Evolutionary conservation across 2,113 vertebrate genomes (phyloP).

Genomic region (Crypturellus undulatus): DNA sequence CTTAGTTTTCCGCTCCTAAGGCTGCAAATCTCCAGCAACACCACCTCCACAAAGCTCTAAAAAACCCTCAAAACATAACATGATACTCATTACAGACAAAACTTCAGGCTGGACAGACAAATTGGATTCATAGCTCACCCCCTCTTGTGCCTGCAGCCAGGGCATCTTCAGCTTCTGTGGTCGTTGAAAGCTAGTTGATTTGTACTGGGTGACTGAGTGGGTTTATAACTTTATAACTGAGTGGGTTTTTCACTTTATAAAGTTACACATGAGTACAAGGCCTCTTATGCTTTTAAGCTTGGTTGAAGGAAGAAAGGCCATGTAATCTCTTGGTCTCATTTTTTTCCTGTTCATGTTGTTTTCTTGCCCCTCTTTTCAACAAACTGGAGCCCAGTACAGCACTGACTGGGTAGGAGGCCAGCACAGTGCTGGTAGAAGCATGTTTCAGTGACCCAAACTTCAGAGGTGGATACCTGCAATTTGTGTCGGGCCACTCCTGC

Average conservation of each 20-base stretch:
- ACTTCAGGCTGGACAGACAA: neutral
- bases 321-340: neutral
- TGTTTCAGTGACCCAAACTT: neutral
- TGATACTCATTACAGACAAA: neutral
- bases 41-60: neutral
- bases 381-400: neutral
- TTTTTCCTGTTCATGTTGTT: neutral
- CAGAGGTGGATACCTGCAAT: neutral
- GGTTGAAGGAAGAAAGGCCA: too few relatives aligned
- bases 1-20: neutral
- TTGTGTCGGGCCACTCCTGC: neutral
- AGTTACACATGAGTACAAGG: neutral
- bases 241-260: neutral
- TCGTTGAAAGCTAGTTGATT: neutral
- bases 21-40: neutral
- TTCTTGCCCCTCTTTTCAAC: neutral
- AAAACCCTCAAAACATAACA: neutral
- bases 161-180: neutral
- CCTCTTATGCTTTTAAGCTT: neutral
- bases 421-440: neutral
- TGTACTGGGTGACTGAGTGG: neutral
- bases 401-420: neutral
- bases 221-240: neutral
- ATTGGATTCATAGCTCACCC: neutral
- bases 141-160: neutral